A percentile compares a stretch with the other conserved stretches of the same genome.
These are phyloP conservation scores for Oryzias curvinotus DNA, from an alignment of 2,113 vertebrate genomes.

Conservation along the genomic window DNA sequence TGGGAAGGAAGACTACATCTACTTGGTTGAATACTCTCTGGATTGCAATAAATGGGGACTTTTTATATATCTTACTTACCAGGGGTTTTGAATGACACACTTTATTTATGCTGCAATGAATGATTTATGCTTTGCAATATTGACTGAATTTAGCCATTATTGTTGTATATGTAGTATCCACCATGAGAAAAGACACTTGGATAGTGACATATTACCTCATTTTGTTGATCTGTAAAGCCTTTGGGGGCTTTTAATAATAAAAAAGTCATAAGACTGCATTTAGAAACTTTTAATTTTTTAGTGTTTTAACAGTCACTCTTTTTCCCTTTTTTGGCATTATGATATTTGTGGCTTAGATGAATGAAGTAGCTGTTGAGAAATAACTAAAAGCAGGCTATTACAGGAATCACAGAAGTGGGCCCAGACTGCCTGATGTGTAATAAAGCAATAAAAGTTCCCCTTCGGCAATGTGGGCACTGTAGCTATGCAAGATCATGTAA, in stretches of 20 bases:
- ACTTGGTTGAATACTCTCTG: conserved; percentile 45
- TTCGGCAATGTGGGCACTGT: conserved; percentile 45
- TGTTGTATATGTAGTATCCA: conserved; percentile 41
- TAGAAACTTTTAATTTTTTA: conserved; percentile 11
- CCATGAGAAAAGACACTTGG: conserved; percentile 18
- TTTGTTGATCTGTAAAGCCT: conserved; percentile 8
- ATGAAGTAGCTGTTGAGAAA: conserved; percentile 36
- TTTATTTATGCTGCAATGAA: too few relatives aligned
- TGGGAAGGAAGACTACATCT: conserved; percentile 50
- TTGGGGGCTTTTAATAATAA: neutral
- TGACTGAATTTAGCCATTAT: conserved; percentile 55
- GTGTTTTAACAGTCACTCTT: conserved; percentile 27
- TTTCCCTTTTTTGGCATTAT: neutral
- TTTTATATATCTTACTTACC: too few relatives aligned
- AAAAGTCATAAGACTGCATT: neutral
- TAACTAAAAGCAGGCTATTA: conserved; percentile 47
- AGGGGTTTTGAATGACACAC: too few relatives aligned
- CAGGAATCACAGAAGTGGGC: conserved; percentile 26
- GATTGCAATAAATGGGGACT: conserved; percentile 45
- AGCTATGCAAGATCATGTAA: conserved; percentile 57
- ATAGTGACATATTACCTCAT: conserved; percentile 25
- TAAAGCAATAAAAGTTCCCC: conserved; percentile 67
- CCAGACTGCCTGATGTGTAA: conserved; percentile 59
- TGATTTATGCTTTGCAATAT: conserved; percentile 48
- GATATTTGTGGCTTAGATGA: conserved; percentile 17